Percentiles rank a stretch among this genome's conserved stretches.
phyloP scores from a whole-genome alignment of 2,113 vertebrate species.

The Melanerpes aurifrons region DNA sequence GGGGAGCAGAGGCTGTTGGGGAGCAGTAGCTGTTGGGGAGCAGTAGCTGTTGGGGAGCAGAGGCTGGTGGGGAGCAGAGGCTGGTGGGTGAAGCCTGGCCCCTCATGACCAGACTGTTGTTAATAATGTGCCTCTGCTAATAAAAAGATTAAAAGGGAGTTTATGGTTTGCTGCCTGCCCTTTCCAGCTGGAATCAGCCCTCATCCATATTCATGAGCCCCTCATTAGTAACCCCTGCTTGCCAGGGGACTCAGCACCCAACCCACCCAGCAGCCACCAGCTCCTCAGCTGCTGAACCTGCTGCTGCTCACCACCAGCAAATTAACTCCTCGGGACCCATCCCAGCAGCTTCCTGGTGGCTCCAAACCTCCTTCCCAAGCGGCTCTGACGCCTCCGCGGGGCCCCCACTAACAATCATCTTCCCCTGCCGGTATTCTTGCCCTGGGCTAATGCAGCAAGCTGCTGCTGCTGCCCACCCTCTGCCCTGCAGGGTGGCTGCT shows the following conservation, averaged over 20 bases:
- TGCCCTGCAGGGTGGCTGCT: too few species aligned
- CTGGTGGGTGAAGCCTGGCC: not conserved
- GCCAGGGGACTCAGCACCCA: slow-evolving; percentile 21
- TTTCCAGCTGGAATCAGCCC: slow-evolving; percentile 28
- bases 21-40: too few species aligned
- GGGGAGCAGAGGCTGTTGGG: too few species aligned
- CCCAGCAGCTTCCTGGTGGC: slow-evolving; percentile 53
- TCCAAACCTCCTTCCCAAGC: slow-evolving; percentile 51
- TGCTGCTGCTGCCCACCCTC: not conserved
- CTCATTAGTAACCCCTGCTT: slow-evolving; percentile 57
- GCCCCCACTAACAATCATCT: slow-evolving; percentile 33
- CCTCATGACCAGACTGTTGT: slow-evolving; percentile 25
- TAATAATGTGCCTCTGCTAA: slow-evolving; percentile 58
- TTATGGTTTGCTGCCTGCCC: slow-evolving; percentile 63
- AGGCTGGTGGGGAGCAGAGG: not conserved
- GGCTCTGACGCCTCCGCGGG: slow-evolving; percentile 57
- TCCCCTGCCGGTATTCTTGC: not conserved
- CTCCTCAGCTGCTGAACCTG: slow-evolving; percentile 50
- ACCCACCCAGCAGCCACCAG: not conserved
- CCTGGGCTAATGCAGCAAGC: rapidly evolving
- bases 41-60: too few species aligned
- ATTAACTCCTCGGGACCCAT: slow-evolving; percentile 61
- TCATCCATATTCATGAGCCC: slow-evolving; percentile 44
- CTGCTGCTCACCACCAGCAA: slow-evolving; percentile 59
- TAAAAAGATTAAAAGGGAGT: slow-evolving; percentile 63